phyloP scores from a whole-genome alignment of 2,113 vertebrate genomes.

The Tringa solitaria region DNA sequence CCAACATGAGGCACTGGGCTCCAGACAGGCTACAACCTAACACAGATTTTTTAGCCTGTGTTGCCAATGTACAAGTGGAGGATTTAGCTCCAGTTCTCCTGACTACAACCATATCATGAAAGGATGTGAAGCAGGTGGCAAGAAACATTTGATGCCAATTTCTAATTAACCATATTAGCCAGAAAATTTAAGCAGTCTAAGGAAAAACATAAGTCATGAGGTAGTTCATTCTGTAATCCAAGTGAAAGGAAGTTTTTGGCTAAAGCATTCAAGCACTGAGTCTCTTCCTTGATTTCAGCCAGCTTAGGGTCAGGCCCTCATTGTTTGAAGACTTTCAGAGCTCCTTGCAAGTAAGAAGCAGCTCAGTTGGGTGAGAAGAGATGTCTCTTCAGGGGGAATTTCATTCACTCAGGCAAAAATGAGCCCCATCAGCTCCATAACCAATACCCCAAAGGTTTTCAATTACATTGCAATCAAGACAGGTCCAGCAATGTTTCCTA shows the following conservation, averaged over 20 bases:
- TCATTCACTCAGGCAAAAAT: not conserved
- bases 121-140: not conserved
- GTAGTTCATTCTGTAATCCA: not conserved
- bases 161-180: not conserved
- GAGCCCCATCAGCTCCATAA: not conserved
- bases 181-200: not conserved
- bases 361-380: not conserved
- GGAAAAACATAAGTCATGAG: not conserved
- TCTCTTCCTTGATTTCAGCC: not conserved
- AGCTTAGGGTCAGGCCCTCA: not conserved
- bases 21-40: not conserved
- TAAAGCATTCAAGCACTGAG: not conserved
- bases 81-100: not conserved
- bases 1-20: not conserved
- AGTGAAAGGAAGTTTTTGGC: not conserved
- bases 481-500: not conserved
- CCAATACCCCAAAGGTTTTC: not conserved
- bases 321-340: not conserved
- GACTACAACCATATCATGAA: accelerated
- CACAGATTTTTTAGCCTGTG: accelerated
- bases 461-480: not conserved
- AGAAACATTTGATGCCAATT: not conserved
- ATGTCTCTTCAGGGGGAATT: not conserved
- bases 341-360: not conserved
- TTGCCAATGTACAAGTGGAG: not conserved